Evolutionary conservation across 2,888 invertebrate species (phyloP).

Genomic region (Epsilonema sp.): DNA sequence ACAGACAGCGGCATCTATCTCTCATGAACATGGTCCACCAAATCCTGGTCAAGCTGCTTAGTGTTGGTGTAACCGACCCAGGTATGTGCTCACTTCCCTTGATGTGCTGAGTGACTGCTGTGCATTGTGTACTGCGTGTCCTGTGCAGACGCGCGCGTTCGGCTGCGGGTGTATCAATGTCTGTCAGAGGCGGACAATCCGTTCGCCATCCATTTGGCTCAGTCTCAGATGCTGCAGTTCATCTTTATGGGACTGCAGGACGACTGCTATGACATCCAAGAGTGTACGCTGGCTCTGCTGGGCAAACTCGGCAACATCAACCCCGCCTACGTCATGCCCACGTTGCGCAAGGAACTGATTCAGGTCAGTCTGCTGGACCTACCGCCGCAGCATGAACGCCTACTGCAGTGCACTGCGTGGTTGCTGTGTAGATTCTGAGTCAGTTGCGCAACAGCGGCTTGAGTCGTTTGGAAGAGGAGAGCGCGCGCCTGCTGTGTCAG

Average conservation of each 20-base stretch:
- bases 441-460: constrained; percentile 88
- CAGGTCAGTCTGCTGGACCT: constrained; percentile 36
- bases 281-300: constrained; percentile 74
- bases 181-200: constrained; percentile 47
- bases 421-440: constrained; percentile 50
- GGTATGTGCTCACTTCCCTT: constrained; percentile 28
- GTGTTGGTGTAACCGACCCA: constrained; percentile 81
- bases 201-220: constrained; percentile 83
- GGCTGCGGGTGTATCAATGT: constrained; percentile 73
- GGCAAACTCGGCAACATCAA: constrained; percentile 78
- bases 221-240: constrained; percentile 78
- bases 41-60: constrained; percentile 67
- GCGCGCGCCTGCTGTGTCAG: constrained; percentile 81
- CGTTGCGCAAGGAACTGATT: constrained; percentile 70
- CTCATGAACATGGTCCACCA: constrained; percentile 70
- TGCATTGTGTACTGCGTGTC: background rate
- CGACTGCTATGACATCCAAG: constrained; percentile 83
- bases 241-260: constrained; percentile 88
- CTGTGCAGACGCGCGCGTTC: constrained; percentile 58
- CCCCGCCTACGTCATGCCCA: constrained; percentile 95
- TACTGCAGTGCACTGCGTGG: no score
- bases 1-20: constrained; percentile 37
- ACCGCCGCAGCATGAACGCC: no score
- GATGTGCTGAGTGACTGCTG: background rate
- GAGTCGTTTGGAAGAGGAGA: constrained; percentile 89